A percentile compares a stretch with the other conserved stretches of the same genome.
These are phyloP conservation scores for Drosophila trichaetosa DNA, from an alignment of 2,888 invertebrate genomes.

Conservation along the genomic window DNA sequence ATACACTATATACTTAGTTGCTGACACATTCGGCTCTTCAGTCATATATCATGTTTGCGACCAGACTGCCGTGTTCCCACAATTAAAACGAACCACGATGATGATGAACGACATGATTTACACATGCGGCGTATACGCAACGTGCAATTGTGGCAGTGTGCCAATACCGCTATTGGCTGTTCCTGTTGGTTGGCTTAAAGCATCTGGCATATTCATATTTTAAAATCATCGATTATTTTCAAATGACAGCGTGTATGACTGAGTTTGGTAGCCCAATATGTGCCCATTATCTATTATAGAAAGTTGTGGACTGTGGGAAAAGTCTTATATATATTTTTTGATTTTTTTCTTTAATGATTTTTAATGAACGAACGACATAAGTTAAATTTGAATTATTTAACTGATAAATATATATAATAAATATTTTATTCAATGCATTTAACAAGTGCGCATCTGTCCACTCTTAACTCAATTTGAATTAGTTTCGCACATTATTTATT, in stretches of 20 bases:
- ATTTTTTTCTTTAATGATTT: not conserved
- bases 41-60: conserved; percentile 34
- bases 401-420: not conserved
- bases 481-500: not conserved
- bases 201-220: conserved; percentile 57
- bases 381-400: too few relatives aligned
- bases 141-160: conserved; percentile 33
- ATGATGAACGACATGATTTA: conserved; percentile 7
- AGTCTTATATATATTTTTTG: not conserved
- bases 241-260: conserved; percentile 29
- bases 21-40: conserved; percentile 56
- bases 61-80: conserved; percentile 71
- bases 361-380: not conserved
- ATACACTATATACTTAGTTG: conserved; percentile 27
- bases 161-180: conserved; percentile 15
- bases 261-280: conserved; percentile 14
- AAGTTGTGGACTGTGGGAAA: not conserved
- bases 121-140: conserved; percentile 42
- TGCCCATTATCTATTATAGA: conserved; percentile 4
- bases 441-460: not conserved
- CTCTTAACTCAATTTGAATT: not conserved
- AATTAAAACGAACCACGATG: conserved; percentile 61
- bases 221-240: conserved; percentile 60
- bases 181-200: conserved; percentile 8
- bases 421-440: not conserved